phyloP scores from a whole-genome alignment of 2,888 invertebrate species.

The Dioctria rufipes region DNA sequence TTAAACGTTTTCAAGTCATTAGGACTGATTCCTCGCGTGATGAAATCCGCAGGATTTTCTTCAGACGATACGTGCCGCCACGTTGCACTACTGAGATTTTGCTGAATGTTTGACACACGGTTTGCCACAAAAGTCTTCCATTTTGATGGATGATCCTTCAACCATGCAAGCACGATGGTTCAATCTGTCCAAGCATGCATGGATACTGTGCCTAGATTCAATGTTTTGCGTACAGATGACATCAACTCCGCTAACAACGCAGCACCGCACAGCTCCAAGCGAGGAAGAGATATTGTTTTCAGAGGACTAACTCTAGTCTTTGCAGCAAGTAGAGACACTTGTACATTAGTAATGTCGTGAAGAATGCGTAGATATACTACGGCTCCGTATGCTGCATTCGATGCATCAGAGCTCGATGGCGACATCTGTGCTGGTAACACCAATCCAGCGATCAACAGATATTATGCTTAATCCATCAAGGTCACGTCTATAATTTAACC shows the following conservation, averaged over 20 bases:
- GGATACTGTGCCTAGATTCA: no score
- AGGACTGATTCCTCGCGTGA: not conserved
- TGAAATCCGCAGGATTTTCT: not conserved
- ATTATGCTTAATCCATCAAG: not conserved
- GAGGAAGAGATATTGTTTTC: slow-evolving; percentile 59
- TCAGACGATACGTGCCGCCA: not conserved
- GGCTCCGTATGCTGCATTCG: slow-evolving; percentile 7
- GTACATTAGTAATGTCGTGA: not conserved
- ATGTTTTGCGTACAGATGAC: no score
- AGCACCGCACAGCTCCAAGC: slow-evolving; percentile 59
- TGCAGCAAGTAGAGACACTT: not conserved
- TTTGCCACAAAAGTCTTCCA: slow-evolving; percentile 34
- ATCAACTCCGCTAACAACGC: not conserved
- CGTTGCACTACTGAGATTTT: not conserved
- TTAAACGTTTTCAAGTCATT: not conserved
- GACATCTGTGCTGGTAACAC: not conserved
- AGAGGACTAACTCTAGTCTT: slow-evolving; percentile 27
- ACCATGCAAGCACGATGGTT: slow-evolving; percentile 8
- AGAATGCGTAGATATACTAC: not conserved
- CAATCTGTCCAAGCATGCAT: slow-evolving; percentile 8
- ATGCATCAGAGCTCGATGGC: slow-evolving; percentile 22
- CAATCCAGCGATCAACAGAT: not conserved
- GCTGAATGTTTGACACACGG: not conserved
- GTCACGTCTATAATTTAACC: not conserved
- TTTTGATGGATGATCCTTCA: not conserved